Evolutionary conservation across 2,888 invertebrate genomes (phyloP).

Genomic region (Drosophila flavopinicola): DNA sequence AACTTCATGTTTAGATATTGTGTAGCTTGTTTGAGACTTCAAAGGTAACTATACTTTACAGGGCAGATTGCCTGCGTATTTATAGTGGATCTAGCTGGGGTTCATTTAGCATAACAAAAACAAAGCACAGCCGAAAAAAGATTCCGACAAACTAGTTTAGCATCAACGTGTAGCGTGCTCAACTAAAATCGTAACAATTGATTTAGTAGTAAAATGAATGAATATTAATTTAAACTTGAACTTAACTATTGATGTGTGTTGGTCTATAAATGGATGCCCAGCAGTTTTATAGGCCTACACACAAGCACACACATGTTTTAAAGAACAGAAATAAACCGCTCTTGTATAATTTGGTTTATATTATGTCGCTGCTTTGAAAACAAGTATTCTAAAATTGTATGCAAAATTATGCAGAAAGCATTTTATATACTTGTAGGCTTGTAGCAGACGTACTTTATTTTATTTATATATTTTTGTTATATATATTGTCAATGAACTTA

Average conservation of each 20-base stretch:
- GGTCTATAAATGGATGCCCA: constrained; percentile 10
- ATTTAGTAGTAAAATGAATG: constrained; percentile 33
- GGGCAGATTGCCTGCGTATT: constrained; percentile 31
- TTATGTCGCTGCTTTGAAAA: not conserved
- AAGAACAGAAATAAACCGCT: constrained; percentile 8
- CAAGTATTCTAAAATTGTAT: constrained; percentile 3
- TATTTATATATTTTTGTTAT: no score
- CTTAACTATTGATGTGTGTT: constrained; percentile 5
- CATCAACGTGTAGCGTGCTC: constrained; percentile 6
- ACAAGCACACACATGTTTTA: not conserved
- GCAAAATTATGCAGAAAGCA: not conserved
- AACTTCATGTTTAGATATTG: constrained; percentile 68
- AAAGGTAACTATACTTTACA: constrained; percentile 49
- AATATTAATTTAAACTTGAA: constrained; percentile 44
- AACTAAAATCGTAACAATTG: constrained; percentile 15
- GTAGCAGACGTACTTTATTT: constrained; percentile 3
- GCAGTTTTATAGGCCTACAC: not conserved
- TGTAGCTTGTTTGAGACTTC: constrained; percentile 48
- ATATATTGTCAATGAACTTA: no score
- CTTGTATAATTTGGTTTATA: not conserved
- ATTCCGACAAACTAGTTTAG: constrained; percentile 38
- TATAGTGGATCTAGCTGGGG: constrained; percentile 22
- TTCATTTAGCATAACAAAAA: constrained; percentile 22
- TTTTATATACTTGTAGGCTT: not conserved
- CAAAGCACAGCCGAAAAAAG: constrained; percentile 10